phyloP scores from a whole-genome alignment of 1,140 invertebrate species.

The Hesperophylax magnus region DNA sequence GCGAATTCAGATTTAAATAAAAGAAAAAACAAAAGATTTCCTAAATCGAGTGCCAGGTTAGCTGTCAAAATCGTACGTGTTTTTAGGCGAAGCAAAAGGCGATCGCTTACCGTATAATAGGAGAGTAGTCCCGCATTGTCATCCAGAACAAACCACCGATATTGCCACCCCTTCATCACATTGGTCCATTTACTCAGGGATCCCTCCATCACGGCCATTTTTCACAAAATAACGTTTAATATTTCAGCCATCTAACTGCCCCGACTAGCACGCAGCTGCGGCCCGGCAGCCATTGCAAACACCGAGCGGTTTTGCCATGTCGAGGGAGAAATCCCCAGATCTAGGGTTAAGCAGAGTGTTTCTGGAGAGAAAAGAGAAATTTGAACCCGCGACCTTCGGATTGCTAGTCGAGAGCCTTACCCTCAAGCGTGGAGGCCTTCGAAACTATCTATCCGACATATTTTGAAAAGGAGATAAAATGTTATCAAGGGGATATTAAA shows the following conservation, averaged over 20 bases:
- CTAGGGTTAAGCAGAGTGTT: too few species aligned
- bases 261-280: slow-evolving; percentile 39
- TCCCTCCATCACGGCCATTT: slow-evolving; percentile 90
- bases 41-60: slow-evolving; percentile 38
- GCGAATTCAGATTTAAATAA: background rate
- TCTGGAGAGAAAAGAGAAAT: too few species aligned
- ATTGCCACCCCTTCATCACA: slow-evolving; percentile 99
- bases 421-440: too few species aligned
- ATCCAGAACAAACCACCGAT: slow-evolving; percentile 98
- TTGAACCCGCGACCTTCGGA: too few species aligned
- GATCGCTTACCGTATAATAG: slow-evolving; percentile 93
- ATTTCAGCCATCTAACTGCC: slow-evolving; percentile 41
- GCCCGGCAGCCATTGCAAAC: slow-evolving; percentile 35
- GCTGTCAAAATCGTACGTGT: slow-evolving; percentile 40
- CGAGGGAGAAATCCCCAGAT: background rate
- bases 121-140: slow-evolving; percentile 94
- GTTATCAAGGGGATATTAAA: too few species aligned
- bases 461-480: too few species aligned
- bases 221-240: slow-evolving; percentile 52
- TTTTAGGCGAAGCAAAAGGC: slow-evolving; percentile 34
- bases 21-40: slow-evolving; percentile 16
- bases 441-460: too few species aligned
- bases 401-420: too few species aligned
- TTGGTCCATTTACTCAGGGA: slow-evolving; percentile 99
- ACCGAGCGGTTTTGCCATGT: background rate